phyloP scores from a whole-genome alignment of 2,888 invertebrate genomes.

The Idaea biselata region DNA sequence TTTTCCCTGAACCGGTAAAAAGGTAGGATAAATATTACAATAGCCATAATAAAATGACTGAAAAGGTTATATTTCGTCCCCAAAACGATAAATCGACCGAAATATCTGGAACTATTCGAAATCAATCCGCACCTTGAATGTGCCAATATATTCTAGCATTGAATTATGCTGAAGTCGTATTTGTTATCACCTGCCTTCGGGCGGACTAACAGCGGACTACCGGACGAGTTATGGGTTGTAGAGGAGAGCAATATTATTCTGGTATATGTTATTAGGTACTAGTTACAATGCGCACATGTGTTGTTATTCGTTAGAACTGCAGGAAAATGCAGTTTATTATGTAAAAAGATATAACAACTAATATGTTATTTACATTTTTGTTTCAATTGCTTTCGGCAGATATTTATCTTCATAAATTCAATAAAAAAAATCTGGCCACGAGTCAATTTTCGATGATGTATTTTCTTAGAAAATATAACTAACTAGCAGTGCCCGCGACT shows the following conservation, averaged over 20 bases:
- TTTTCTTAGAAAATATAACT: too few relatives aligned
- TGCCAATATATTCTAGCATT: conserved; percentile 41
- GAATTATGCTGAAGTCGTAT: conserved; percentile 44
- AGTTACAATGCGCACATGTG: background rate
- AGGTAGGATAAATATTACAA: background rate
- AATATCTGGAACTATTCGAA: conserved; percentile 64
- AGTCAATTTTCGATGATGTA: too few relatives aligned
- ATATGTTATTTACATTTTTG: too few relatives aligned
- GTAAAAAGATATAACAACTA: too few relatives aligned
- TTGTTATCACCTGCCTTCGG: conserved; percentile 26
- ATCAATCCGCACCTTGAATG: conserved; percentile 51
- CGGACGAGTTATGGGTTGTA: conserved; percentile 8
- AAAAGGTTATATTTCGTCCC: conserved; percentile 40
- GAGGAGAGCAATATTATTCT: background rate
- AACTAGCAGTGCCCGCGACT: too few relatives aligned
- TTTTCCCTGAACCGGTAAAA: background rate
- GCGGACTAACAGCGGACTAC: conserved; percentile 14
- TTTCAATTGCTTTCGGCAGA: too few relatives aligned
- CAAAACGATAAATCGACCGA: conserved; percentile 49
- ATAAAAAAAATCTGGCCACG: too few relatives aligned
- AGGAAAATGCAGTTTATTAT: too few relatives aligned
- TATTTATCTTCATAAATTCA: too few relatives aligned
- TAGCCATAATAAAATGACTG: conserved; percentile 15
- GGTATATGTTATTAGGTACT: background rate
- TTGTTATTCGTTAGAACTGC: too few relatives aligned